These are phyloP conservation scores for Gryllus longicercus DNA, from an alignment of 2,888 invertebrate genomes.

Conservation along the genomic window DNA sequence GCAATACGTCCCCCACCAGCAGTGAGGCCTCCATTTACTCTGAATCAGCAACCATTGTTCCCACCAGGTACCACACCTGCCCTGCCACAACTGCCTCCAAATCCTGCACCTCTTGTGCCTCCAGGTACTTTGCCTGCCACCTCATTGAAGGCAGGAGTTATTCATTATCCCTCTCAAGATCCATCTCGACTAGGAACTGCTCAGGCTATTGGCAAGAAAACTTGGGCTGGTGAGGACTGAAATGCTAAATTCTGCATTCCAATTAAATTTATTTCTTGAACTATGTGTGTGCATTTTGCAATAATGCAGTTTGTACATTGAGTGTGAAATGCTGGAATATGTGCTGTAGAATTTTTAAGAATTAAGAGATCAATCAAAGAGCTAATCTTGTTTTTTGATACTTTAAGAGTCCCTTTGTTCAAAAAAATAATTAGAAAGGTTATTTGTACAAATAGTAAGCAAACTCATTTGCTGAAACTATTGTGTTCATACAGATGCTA, in stretches of 20 bases:
- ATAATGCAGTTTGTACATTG: too few relatives aligned
- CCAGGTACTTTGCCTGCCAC: constrained; percentile 42
- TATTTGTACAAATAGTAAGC: too few relatives aligned
- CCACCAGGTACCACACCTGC: constrained; percentile 37
- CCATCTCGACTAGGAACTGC: constrained; percentile 83
- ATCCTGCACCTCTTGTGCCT: constrained; percentile 37
- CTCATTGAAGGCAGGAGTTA: constrained; percentile 57
- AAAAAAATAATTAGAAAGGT: too few relatives aligned
- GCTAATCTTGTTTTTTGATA: too few relatives aligned
- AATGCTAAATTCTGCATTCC: not conserved
- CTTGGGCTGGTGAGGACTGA: constrained; percentile 35
- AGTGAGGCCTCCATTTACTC: constrained; percentile 30
- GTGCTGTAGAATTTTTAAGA: too few relatives aligned
- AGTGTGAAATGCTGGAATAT: too few relatives aligned
- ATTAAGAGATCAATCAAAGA: too few relatives aligned
- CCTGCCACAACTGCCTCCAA: constrained; percentile 34
- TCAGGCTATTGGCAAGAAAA: constrained; percentile 40
- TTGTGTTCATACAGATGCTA: too few relatives aligned
- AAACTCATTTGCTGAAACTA: too few relatives aligned
- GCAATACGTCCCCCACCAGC: constrained; percentile 38
- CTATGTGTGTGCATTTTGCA: too few relatives aligned
- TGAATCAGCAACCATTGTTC: constrained; percentile 35
- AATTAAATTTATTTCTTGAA: too few relatives aligned
- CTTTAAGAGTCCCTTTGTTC: too few relatives aligned
- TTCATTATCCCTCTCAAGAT: constrained; percentile 97